phyloP scores from a whole-genome alignment of 2,888 invertebrate genomes.

The Epinotia brunnichana region DNA sequence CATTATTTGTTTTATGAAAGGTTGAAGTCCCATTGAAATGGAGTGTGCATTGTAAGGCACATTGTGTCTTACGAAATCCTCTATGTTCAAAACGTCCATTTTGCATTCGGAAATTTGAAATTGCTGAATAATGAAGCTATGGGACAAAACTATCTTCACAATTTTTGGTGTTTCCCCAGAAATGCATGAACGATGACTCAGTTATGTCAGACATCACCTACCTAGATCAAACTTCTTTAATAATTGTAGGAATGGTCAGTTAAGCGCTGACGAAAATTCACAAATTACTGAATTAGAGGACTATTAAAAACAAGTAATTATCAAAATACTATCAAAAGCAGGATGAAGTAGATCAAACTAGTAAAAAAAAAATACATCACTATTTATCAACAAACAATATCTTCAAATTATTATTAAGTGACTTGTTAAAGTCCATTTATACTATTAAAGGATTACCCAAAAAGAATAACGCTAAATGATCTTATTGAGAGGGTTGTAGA shows the following conservation, averaged over 20 bases:
- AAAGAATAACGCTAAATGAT: slow-evolving; percentile 42
- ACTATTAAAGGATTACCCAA: slow-evolving; percentile 44
- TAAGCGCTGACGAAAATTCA: neutral
- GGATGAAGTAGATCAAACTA: neutral
- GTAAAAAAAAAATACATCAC: slow-evolving; percentile 17
- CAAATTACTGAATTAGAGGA: neutral
- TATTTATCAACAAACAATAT: slow-evolving; percentile 42
- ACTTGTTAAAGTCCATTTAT: slow-evolving; percentile 44
- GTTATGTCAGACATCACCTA: neutral
- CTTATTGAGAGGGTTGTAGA: slow-evolving; percentile 42
- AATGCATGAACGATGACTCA: neutral
- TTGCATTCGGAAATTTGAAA: no score
- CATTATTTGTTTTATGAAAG: no score
- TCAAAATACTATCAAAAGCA: neutral
- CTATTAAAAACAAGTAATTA: neutral
- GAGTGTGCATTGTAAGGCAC: no score
- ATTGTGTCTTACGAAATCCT: no score
- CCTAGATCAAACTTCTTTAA: no score
- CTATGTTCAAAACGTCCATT: no score
- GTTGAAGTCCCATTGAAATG: no score
- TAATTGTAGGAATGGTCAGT: neutral
- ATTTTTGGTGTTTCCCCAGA: neutral
- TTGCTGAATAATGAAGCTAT: no score
- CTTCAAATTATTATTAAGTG: slow-evolving; percentile 42
- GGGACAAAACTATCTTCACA: neutral